Conservation (phyloP, 2,888 invertebrate genomes). For the Philereme transversata region DNA sequence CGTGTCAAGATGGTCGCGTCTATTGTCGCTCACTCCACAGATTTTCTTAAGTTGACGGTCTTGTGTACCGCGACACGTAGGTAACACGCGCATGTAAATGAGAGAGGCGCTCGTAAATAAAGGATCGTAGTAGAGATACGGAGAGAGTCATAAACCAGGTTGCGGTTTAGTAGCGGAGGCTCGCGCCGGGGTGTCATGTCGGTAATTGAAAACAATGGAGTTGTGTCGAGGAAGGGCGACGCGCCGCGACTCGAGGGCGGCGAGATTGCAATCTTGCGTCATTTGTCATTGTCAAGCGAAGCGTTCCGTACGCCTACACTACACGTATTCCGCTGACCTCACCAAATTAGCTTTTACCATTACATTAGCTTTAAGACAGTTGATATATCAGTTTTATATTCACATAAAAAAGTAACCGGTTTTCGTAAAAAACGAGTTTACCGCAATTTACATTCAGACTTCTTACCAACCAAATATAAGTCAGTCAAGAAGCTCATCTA, state of each 20-base stretch:
- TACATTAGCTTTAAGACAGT: conserved; percentile 23
- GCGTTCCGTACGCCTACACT: conserved; percentile 66
- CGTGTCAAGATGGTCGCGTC: neutral
- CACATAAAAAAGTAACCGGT: conserved; percentile 19
- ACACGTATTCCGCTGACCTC: conserved; percentile 60
- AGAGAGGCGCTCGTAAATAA: conserved; percentile 66
- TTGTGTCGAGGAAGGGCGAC: conserved; percentile 70
- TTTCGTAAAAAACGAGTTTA: conserved; percentile 1
- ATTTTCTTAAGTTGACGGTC: conserved; percentile 67
- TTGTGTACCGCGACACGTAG: conserved; percentile 40
- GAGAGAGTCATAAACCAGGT: conserved; percentile 72
- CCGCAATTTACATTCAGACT: conserved; percentile 1
- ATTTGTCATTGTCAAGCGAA: conserved; percentile 90
- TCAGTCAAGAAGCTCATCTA: conserved; percentile 15
- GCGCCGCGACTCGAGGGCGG: conserved; percentile 70
- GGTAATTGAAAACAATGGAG: conserved; percentile 84
- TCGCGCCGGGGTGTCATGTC: conserved; percentile 77
- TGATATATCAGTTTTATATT: conserved; percentile 5
- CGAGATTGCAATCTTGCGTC: conserved; percentile 90
- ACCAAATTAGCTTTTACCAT: conserved; percentile 66
- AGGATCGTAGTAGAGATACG: conserved; percentile 72
- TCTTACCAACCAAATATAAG: conserved; percentile 1
- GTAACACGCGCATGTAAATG: conserved; percentile 63
- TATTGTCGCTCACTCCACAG: conserved; percentile 60
- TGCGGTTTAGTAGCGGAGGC: conserved; percentile 70